Base-by-base conservation (phyloP, 2,797 vertebrate species). In the Florisuga fusca region DNA sequence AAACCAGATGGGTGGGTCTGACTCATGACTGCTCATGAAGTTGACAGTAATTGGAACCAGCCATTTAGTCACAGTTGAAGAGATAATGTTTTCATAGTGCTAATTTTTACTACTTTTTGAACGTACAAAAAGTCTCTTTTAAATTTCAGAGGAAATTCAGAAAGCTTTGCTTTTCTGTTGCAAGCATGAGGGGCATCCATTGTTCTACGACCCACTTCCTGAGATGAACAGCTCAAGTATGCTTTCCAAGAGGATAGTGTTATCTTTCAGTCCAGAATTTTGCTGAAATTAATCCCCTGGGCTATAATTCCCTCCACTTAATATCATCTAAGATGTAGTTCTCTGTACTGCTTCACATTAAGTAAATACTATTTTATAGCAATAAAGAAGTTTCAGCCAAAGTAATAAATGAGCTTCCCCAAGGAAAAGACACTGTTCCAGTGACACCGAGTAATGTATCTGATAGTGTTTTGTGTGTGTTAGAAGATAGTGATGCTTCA, bases 361-460 rank as follows among this genome's bases (percentile, higher is more conserved):
- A 92, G 46, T 87, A 79, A 91, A 91, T 54, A 90, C 9, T 91
- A 81, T 90, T 95, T 84, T 87, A 59, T 79, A 93, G 76, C 20
- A 75, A 67, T 84, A 92, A 83, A 66, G 6, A 46, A 74, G 48
- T 18, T 91, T 92, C 75, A 71, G 31, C 55, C 34, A 71, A 84
- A 78, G 48, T 64, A 90, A 89, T 74, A 94, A 86, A 95, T 61
- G 17, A 75, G 1, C 13, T 88, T 93, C 62, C 51, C 17, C 27
- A 87, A 87, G 68, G 48, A 90, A 80, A 23, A 84, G n/a, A 55
- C 13, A 58, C 4, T 58, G 17, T 68, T 91, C 73, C 67, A 50
- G 74, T 93, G 36, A 62, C 66, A 83, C 5, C 0, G 0, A 89
- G 22, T 11, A 73, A 54, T 22, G 19, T 64, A 64, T 83, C 43